These are phyloP conservation scores for Phrixothrix hirtus DNA, from an alignment of 2,888 invertebrate species.

Conservation along the genomic window DNA sequence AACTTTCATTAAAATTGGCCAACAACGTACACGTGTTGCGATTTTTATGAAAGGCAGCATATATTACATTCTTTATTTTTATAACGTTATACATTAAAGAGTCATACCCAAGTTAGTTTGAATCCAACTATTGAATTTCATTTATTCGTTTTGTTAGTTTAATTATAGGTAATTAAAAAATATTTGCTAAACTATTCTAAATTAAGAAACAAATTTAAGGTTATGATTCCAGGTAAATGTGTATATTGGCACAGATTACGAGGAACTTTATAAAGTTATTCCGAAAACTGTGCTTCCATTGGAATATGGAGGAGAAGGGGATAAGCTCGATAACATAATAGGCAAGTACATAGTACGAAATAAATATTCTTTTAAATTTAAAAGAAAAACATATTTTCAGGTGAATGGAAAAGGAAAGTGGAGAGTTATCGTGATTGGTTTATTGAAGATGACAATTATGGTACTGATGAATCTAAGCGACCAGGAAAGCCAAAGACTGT, in stretches of 20 bases:
- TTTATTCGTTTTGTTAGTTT: too few species aligned
- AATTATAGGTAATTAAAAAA: too few species aligned
- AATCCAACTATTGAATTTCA: too few species aligned
- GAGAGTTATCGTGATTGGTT: conserved; percentile 7
- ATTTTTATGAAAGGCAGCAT: too few species aligned
- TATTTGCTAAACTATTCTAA: too few species aligned
- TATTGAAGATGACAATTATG: conserved; percentile 39
- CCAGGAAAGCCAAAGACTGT: conserved; percentile 60
- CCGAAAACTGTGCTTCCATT: conserved; percentile 63
- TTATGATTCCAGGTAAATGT: background rate
- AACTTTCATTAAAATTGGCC: too few species aligned
- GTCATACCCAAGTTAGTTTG: too few species aligned
- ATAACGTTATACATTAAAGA: too few species aligned
- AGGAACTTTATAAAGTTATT: conserved; percentile 62
- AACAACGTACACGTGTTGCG: too few species aligned
- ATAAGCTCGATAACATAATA: background rate
- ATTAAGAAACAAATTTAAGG: too few species aligned
- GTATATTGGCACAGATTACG: conserved; percentile 47
- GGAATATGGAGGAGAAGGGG: conserved; percentile 65
- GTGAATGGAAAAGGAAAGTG: conserved; percentile 4
- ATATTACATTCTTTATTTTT: too few species aligned
- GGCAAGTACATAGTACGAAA: background rate
- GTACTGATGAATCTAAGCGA: conserved; percentile 59
- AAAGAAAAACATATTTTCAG: background rate
- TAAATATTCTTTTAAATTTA: background rate